Conservation (phyloP, 92 coral and sea anemone genomes). For the Epizoanthus scotinus region DNA sequence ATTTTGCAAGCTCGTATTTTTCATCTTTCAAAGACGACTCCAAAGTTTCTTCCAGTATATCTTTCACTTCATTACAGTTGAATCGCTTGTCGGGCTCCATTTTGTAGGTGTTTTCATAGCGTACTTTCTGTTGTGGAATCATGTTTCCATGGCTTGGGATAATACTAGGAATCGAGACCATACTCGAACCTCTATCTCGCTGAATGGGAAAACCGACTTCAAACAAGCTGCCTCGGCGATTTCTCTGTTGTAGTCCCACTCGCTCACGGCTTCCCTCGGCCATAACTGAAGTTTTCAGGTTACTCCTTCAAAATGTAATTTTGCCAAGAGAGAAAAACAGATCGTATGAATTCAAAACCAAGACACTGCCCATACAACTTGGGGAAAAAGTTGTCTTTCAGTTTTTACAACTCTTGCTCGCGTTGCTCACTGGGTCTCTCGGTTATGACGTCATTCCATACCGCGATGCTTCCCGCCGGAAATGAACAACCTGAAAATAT, state of each 20-base stretch:
- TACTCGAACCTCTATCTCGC: conserved; percentile 93
- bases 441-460: conserved; percentile 25
- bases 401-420: not conserved
- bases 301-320: not conserved
- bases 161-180: conserved; percentile 87
- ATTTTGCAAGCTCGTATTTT: conserved; percentile 73
- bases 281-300: not conserved
- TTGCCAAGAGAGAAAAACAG: not conserved
- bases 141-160: conserved; percentile 69
- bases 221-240: conserved; percentile 92
- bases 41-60: conserved; percentile 82
- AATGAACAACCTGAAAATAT: not conserved
- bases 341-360: not conserved
- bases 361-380: not conserved
- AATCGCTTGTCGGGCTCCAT: conserved; percentile 94
- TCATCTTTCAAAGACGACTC: conserved; percentile 77
- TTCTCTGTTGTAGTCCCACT: conserved; percentile 43
- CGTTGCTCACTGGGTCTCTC: not conserved
- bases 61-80: conserved; percentile 85
- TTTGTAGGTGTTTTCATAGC: conserved; percentile 88
- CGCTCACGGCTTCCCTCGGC: conserved; percentile 32
- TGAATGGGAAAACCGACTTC: conserved; percentile 92
- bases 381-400: not conserved
- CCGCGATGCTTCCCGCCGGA: conserved; percentile 20
- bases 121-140: conserved; percentile 72